Conservation (phyloP, 2,113 vertebrate genomes). For the Forbesichthys agassizii region DNA sequence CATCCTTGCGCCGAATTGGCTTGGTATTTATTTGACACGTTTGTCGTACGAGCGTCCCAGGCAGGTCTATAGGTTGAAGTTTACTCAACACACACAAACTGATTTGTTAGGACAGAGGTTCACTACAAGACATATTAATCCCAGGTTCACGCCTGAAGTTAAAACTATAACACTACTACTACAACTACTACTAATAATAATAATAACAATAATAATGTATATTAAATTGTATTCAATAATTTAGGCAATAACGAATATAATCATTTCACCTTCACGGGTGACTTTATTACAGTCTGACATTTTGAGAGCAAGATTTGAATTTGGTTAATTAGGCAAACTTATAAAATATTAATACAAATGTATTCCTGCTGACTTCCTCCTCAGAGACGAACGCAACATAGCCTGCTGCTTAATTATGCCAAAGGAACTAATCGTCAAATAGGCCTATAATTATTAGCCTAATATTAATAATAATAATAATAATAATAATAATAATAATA, state of each 20-base stretch:
- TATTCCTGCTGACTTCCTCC: constrained; percentile 43
- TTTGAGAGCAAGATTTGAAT: constrained; percentile 41
- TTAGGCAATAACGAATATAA: neutral
- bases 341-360: constrained; percentile 71
- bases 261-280: neutral
- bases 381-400: constrained; percentile 27
- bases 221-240: neutral
- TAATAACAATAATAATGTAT: neutral
- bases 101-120: neutral
- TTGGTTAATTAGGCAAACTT: constrained; percentile 64
- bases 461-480: neutral
- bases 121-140: neutral
- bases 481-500: neutral
- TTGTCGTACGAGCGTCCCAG: too few species aligned
- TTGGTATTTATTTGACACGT: too few species aligned
- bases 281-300: constrained; percentile 28
- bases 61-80: too few species aligned
- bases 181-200: neutral
- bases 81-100: neutral
- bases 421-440: constrained; percentile 38
- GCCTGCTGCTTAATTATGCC: constrained; percentile 54
- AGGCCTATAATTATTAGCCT: constrained; percentile 20
- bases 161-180: neutral
- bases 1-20: too few species aligned
- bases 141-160: neutral